phyloP scores from a whole-genome alignment of 2,113 vertebrate species.

The Psilopsiagon aurifrons region DNA sequence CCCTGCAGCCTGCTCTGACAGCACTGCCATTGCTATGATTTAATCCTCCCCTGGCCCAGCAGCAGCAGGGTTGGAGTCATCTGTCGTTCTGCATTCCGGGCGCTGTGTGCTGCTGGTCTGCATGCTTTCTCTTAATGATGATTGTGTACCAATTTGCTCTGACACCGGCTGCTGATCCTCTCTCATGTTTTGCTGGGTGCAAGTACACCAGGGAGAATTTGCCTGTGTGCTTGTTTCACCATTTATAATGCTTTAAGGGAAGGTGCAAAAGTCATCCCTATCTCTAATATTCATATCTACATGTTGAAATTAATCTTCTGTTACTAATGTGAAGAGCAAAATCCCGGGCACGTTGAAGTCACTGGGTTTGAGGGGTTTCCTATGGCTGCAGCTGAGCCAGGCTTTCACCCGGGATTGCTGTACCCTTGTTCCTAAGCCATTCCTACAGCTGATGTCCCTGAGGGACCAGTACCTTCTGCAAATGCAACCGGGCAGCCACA shows the following conservation, averaged over 20 bases:
- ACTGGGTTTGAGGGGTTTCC: background rate
- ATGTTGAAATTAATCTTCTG: background rate
- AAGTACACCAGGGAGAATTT: rapidly evolving
- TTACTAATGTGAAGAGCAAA: background rate
- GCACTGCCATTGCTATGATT: background rate
- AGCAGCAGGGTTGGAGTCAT: background rate
- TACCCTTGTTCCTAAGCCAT: background rate
- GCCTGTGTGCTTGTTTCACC: background rate
- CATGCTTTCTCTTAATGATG: background rate
- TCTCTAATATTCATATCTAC: background rate
- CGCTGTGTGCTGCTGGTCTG: background rate
- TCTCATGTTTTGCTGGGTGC: background rate
- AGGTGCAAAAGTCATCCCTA: background rate
- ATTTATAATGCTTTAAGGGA: background rate
- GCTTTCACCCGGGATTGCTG: background rate
- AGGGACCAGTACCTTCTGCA: background rate
- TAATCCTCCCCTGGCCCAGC: background rate
- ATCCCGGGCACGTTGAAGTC: background rate
- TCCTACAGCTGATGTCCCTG: background rate
- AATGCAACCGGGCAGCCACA: background rate
- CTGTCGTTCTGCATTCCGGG: background rate
- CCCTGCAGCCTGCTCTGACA: background rate
- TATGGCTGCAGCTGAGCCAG: background rate
- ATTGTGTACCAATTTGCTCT: background rate
- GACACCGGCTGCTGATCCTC: background rate